Base-by-base conservation (phyloP, 2,888 invertebrate species). In the Phragmatobia fuliginosa region DNA sequence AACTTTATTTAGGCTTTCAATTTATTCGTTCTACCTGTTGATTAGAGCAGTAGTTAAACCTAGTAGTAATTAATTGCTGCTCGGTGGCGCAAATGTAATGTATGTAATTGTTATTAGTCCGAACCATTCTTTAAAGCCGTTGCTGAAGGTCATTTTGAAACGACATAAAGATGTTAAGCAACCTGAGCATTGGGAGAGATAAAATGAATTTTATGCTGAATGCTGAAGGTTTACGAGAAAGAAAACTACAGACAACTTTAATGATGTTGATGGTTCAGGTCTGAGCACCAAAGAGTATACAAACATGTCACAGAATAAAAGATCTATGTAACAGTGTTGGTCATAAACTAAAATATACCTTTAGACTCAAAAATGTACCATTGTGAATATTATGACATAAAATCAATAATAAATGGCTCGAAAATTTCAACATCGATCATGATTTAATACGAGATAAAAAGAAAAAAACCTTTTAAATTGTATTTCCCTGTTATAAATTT, bases 381-480 rank as follows among this genome's bases (percentile, higher is more conserved):
- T 45, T 49, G 45, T 49, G n/a, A 49, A 49, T 56, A 28, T 56
- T 56, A 56, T 56, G 56, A 28, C 56, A 56, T 28, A 56, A 56
- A 52, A 25, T 7, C 16, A 0, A 28, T 56, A 56, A 52, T 25
- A 45, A 68, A 67, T 72, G 59, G 72, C 74, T 64, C 67, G 36
- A 71, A 84, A 84, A 83, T 83, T 82, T 74, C 80, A 85, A 87
- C 25, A 25, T 28, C 38, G n/a, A 60, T 33, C 36, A 45, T 60
- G 52, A 65, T 65, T 25, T 49, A 25, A 33, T 18, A 49, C 25
- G n/a, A 41, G n/a, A 59, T 10, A 56, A 65, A 21, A 25, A 31
- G 16, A 10, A 38, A 14, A 66, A 58, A 58, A 59, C 31, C 59
- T 14, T 38, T 25, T 6, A 41, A 59, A n/a, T 66, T 11, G n/a